Percentiles rank a stretch among this genome's conserved stretches.
Evolutionary conservation across 2,797 vertebrate genomes (phyloP).

Genomic region (Nyctibius grandis): DNA sequence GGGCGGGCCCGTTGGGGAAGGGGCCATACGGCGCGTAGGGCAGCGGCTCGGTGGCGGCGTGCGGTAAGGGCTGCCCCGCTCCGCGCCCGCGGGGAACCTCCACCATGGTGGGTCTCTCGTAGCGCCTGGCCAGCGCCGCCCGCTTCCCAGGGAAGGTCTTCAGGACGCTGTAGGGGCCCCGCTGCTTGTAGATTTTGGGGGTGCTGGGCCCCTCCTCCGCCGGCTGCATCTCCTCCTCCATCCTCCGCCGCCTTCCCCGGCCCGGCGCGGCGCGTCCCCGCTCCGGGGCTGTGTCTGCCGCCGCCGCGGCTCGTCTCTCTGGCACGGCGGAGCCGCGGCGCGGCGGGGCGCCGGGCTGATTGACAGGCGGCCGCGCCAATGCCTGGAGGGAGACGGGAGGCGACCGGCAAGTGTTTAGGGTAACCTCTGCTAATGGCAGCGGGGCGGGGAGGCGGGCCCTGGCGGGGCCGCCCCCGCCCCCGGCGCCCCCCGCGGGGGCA

Average conservation of each 20-base stretch:
- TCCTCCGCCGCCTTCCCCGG: conserved; percentile 15
- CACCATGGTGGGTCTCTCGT: conserved; percentile 88
- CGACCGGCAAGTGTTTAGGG: conserved; percentile 72
- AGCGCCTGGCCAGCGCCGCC: conserved; percentile 81
- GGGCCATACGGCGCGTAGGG: conserved; percentile 79
- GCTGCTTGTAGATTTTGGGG: conserved; percentile 88
- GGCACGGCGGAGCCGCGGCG: conserved; percentile 72
- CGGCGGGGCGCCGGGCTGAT: conserved; percentile 82
- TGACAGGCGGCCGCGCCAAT: conserved; percentile 92
- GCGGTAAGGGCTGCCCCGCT: conserved; percentile 72
- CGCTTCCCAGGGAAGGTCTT: conserved; percentile 88
- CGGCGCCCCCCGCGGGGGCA: background rate
- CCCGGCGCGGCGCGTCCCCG: background rate
- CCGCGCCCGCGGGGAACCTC: conserved; percentile 85
- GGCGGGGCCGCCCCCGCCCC: background rate
- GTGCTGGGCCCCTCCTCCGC: conserved; percentile 89
- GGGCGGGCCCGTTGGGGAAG: conserved; percentile 82
- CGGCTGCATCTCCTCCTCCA: conserved; percentile 83
- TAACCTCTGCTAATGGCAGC: conserved; percentile 75
- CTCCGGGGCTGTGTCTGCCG: conserved; percentile 45
- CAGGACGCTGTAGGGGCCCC: conserved; percentile 86
- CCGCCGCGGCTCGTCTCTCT: conserved; percentile 64
- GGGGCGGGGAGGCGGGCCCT: conserved; percentile 61
- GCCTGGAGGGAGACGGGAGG: conserved; percentile 83
- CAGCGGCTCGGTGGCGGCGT: conserved; percentile 72